A percentile compares a stretch with the other conserved stretches of the same genome.
phyloP scores from a whole-genome alignment of 2,113 vertebrate genomes.

The Menidia beryllina region DNA sequence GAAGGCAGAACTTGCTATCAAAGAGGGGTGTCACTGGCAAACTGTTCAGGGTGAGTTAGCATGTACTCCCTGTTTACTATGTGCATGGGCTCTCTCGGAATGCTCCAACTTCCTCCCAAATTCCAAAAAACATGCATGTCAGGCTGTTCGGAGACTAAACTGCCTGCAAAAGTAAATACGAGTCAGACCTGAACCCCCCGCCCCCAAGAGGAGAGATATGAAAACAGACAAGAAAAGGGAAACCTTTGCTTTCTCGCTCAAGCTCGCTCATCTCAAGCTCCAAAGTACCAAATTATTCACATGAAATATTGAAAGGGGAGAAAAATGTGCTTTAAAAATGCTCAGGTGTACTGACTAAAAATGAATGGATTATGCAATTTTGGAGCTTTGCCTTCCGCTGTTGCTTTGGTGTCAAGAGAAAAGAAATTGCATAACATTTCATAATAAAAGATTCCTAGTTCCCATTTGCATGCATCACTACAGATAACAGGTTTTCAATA shows the following conservation, averaged over 20 bases:
- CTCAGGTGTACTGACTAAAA: neutral
- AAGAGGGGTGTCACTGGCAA: no score
- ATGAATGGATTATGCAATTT: neutral
- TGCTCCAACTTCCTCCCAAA: no score
- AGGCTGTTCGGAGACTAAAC: no score
- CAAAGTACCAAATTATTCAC: neutral
- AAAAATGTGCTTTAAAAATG: neutral
- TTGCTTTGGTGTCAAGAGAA: neutral
- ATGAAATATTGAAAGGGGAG: neutral
- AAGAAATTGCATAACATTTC: neutral
- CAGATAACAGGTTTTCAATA: neutral
- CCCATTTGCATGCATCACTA: neutral
- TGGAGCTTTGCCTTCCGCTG: neutral
- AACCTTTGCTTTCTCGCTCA: no score
- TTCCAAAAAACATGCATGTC: no score
- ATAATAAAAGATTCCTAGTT: neutral
- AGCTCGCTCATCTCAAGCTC: neutral
- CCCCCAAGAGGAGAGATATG: neutral
- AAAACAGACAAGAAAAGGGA: no score
- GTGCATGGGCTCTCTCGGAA: no score
- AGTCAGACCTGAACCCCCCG: no score
- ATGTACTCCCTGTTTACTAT: no score
- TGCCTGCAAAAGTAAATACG: no score
- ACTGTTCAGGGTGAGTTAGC: no score
- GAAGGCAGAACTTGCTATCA: neutral